These are phyloP conservation scores for Ischnus inquisitorius DNA, from an alignment of 2,888 invertebrate species.

Conservation along the genomic window DNA sequence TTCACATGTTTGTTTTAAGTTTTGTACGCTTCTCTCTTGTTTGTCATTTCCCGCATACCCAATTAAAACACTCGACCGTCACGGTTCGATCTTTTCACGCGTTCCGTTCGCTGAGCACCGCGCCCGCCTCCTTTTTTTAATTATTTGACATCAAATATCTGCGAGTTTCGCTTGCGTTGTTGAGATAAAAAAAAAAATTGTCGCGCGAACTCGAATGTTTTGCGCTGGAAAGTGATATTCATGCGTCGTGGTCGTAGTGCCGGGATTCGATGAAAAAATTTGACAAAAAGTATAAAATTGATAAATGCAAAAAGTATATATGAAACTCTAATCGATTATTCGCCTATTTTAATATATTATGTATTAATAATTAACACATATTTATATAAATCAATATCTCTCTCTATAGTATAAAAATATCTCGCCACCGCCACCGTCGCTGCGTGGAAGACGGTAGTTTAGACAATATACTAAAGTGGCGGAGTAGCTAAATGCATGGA, in stretches of 20 bases:
- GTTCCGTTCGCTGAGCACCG: too few relatives aligned
- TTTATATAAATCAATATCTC: too few relatives aligned
- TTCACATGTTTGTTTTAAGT: conserved; percentile 80
- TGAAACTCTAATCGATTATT: too few relatives aligned
- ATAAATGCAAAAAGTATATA: too few relatives aligned
- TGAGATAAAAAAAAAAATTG: conserved; percentile 20
- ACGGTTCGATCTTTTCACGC: neutral
- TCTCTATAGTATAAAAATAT: too few relatives aligned
- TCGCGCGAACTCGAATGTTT: neutral
- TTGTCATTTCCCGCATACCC: conserved; percentile 77
- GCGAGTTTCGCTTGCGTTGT: neutral
- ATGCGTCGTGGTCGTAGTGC: neutral
- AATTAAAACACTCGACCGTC: conserved; percentile 71
- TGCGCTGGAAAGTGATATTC: neutral
- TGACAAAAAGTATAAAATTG: too few relatives aligned
- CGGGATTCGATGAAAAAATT: neutral
- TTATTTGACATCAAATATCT: conserved; percentile 49
- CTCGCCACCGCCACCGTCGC: too few relatives aligned
- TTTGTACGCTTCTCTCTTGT: conserved; percentile 75
- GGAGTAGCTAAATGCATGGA: too few relatives aligned
- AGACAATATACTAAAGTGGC: too few relatives aligned
- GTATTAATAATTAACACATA: too few relatives aligned
- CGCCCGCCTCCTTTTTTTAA: conserved; percentile 53
- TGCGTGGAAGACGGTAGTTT: too few relatives aligned
- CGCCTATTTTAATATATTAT: too few relatives aligned